Base-by-base conservation (phyloP, 1,140 invertebrate species). In the Mylabris phalerata region DNA sequence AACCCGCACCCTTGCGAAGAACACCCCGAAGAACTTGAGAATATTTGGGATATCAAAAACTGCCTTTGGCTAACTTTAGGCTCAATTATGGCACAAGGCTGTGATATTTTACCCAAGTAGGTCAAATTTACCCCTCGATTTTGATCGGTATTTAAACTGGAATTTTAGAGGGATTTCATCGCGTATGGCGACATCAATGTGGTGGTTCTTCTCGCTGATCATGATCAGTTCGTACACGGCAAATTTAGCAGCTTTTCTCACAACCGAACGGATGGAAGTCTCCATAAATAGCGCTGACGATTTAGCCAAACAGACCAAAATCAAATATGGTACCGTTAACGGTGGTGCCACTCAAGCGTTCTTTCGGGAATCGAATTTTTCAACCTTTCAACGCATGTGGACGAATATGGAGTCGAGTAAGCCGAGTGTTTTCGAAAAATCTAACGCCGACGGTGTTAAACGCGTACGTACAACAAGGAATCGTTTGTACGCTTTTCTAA, bases 201-300 rank as follows among this genome's bases (percentile, higher is more conserved):
- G 94, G 93, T 97, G 92, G 92, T 95, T 97, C 70, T 98, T 97
- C 70, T 90, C 91, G 0, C 78, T 98, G 9, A 97, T 98, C 65
- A 93, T 98, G 77, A 90, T 94, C 9, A 94, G 93, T 6, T 95
- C 93, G 1, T 98, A 98, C 72, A 98, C 95, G 0, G 95, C 95
- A 7, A 97, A 97, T 77, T 78, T 98, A 55, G 94, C 95, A 3
- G 95, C 95, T 7, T 98, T 95, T 65, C 77, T 98, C 32, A 97
- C 95, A 0, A 87, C 89, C 13, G 90, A 90, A 6, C 78, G 88
- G 39, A 86, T 93, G 78, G 86, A 88, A 3, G 83, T 84, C 40
- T 84, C 89, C 0, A 95, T 98, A n/a, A 84, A 89, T 57, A 85
- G 80, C 51, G 90, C 90, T 0, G 92, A 97, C 67, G 93, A 95